These are phyloP conservation scores for Pterophyllum scalare DNA, from an alignment of 2,113 vertebrate species.

Conservation along the genomic window DNA sequence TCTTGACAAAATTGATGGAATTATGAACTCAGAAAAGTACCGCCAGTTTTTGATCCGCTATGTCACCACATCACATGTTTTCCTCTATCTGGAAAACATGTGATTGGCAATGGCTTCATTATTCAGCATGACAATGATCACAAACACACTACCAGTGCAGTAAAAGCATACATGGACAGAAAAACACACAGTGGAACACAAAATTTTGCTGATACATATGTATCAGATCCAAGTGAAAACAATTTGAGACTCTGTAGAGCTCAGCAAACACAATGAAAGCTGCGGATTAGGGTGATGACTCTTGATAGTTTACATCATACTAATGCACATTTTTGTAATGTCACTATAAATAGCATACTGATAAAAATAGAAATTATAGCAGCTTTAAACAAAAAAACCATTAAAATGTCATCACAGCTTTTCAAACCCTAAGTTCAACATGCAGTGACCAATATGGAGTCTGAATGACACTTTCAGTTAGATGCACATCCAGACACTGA, in stretches of 20 bases:
- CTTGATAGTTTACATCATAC: too few species aligned
- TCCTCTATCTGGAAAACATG: too few species aligned
- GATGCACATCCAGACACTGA: neutral
- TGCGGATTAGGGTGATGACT: neutral
- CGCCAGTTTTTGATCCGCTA: too few species aligned
- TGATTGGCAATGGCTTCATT: too few species aligned
- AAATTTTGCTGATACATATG: rapidly evolving
- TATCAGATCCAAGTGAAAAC: neutral
- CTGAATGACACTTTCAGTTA: neutral
- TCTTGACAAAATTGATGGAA: too few species aligned
- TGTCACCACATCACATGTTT: too few species aligned
- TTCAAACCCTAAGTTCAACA: neutral
- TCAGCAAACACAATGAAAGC: neutral
- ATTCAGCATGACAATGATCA: too few species aligned
- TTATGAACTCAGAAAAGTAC: too few species aligned
- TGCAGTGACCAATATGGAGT: neutral
- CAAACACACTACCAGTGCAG: too few species aligned
- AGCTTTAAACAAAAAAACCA: neutral
- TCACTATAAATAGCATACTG: neutral
- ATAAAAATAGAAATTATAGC: neutral
- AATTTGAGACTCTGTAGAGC: neutral
- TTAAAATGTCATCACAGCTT: neutral
- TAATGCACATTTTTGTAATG: neutral
- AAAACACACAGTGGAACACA: neutral
- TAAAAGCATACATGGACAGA: too few species aligned